phyloP scores from a whole-genome alignment of 2,797 vertebrate genomes.

The Gymnopithys bicolor region DNA sequence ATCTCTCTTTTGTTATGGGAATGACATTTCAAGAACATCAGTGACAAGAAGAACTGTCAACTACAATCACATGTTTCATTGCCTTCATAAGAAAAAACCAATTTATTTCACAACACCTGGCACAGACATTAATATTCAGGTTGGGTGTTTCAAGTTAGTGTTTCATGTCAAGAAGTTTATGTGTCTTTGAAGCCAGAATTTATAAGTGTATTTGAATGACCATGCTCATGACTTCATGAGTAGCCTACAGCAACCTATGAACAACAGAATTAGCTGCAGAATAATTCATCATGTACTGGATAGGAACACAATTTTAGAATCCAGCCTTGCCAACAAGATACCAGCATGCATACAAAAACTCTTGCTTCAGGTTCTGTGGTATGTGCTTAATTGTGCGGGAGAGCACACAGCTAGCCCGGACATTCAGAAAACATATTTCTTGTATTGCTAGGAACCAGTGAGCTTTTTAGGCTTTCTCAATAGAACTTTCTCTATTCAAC shows the following conservation, averaged over 20 bases:
- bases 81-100: slow-evolving; percentile 39
- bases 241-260: slow-evolving; percentile 66
- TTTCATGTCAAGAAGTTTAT: slow-evolving; percentile 68
- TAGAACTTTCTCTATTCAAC: not conserved
- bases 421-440: slow-evolving; percentile 14
- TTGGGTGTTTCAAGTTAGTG: slow-evolving; percentile 61
- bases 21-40: slow-evolving; percentile 46
- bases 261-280: slow-evolving; percentile 47
- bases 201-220: slow-evolving; percentile 68
- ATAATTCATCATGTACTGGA: slow-evolving; percentile 47
- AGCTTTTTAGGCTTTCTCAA: not conserved
- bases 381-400: not conserved
- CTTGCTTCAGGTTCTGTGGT: not conserved
- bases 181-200: slow-evolving; percentile 68
- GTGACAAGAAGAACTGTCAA: slow-evolving; percentile 51
- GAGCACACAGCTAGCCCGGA: not conserved
- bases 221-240: slow-evolving; percentile 60
- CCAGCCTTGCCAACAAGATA: not conserved
- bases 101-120: slow-evolving; percentile 53
- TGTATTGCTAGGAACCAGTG: not conserved
- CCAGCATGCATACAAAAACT: not conserved
- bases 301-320: slow-evolving; percentile 44
- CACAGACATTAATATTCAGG: slow-evolving; percentile 67
- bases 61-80: slow-evolving; percentile 43
- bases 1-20: slow-evolving; percentile 49